phyloP scores from a whole-genome alignment of 1,140 invertebrate species.

The Homalodisca vitripennis region DNA sequence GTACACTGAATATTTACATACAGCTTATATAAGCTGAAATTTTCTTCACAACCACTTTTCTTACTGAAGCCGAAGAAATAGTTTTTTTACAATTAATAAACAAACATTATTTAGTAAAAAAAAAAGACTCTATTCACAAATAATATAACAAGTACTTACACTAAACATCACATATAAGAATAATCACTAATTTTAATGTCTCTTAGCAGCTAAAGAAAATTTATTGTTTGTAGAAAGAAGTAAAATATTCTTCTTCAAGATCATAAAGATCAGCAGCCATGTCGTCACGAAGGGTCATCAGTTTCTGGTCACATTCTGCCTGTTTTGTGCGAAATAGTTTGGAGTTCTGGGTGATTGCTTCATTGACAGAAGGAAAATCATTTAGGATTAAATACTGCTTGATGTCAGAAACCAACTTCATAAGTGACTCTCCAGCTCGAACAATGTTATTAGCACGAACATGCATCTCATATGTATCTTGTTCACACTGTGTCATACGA shows the following conservation, averaged over 20 bases:
- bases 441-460: constrained; percentile 93
- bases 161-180: no score
- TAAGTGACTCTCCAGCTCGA: constrained; percentile 90
- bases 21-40: no score
- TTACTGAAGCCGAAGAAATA: no score
- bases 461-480: constrained; percentile 96
- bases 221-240: constrained; percentile 82
- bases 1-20: no score
- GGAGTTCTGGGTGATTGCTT: constrained; percentile 89
- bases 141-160: no score
- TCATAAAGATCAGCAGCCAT: constrained; percentile 95
- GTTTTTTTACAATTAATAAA: no score
- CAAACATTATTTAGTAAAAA: no score
- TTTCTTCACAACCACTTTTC: no score
- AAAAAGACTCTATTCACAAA: no score
- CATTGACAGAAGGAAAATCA: constrained; percentile 96
- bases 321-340: constrained; percentile 87
- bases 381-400: constrained; percentile 96
- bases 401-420: constrained; percentile 95
- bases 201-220: no score
- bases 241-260: constrained; percentile 97
- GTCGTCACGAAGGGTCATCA: constrained; percentile 89
- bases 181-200: no score
- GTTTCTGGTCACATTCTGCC: constrained; percentile 89
- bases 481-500: constrained; percentile 87